Evolutionary conservation across 2,888 invertebrate genomes (phyloP), one percentile per base, ranked within the genome.

Genomic region (Enchytraeus crypticus): DNA sequence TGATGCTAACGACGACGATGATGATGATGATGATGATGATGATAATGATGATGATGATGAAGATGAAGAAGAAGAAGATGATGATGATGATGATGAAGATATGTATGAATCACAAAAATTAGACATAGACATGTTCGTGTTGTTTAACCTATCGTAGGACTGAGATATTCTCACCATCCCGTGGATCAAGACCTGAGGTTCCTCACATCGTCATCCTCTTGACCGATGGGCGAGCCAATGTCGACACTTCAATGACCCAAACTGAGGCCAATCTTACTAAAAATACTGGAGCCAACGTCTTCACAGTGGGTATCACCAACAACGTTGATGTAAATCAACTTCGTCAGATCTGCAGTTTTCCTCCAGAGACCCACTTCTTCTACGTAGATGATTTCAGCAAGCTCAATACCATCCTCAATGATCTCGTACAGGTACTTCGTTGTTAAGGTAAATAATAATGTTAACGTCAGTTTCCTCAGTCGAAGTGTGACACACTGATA

Each of bases 201-300:
- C 53, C 58, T 21, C 65, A 60, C 53, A 32, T 60, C 29, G 43
- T 57, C 3, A 55, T 66, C 23, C 26, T 66, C 32, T 26, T 66
- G 29, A 66, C 66, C 1, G 66, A 66, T 34, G 66, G 66, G 2
- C 53, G 46, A 14, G 68, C 66, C 5, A 60, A 61, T 49, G 29
- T 47, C 8, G 53, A 53, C 21, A 43, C 51, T 5, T 57, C 38
- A n/a, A 23, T 29, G 23, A 62, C 66, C 1, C 18, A 59, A 46
- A 23, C 8, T 14, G 61, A 64, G 61, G 66, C 66, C 2, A 43
- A 29, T 18, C 11, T 11, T 2, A 53, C 62, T 11, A 60, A 65
- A 27, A 23, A 29, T 5, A 29, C 33, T 0, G 61, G 65, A 26
- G 49, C 64, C 46, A 54, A 38, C 1, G 46, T 65, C 33, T 55